Evolutionary conservation across 2,797 vertebrate genomes (phyloP).

Genomic region (Masticophis lateralis): DNA sequence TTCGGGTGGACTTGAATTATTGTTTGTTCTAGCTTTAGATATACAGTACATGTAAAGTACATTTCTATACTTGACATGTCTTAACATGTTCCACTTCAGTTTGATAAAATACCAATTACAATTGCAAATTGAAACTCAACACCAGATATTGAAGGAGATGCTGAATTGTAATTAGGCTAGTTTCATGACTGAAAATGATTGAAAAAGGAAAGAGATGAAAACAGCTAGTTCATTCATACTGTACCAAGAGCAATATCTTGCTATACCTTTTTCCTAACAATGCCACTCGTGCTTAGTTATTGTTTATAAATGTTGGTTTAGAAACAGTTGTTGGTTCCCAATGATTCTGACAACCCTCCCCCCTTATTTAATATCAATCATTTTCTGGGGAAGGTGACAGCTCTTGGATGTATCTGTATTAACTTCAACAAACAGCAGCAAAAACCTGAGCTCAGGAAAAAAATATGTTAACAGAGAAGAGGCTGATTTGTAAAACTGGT

Average conservation of each 20-base stretch:
- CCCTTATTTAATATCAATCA: neutral
- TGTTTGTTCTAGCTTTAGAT: neutral
- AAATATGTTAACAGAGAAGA: neutral
- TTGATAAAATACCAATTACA: slow-evolving; percentile 9
- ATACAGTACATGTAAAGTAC: neutral
- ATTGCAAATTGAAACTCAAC: slow-evolving; percentile 2
- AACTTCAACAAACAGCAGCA: neutral
- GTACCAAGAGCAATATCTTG: neutral
- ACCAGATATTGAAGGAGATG: neutral
- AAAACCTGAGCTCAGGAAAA: neutral
- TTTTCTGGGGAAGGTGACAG: too few relatives aligned
- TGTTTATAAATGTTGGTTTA: too few relatives aligned
- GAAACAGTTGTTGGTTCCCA: neutral
- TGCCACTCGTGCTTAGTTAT: neutral
- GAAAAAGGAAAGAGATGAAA: rapidly evolving
- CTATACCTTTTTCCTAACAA: neutral
- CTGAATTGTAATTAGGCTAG: neutral
- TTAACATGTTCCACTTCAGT: slow-evolving; percentile 20
- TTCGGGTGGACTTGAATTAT: neutral
- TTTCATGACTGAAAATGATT: neutral
- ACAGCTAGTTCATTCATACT: neutral
- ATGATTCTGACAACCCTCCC: neutral
- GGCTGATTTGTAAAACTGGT: neutral
- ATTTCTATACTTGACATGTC: neutral
- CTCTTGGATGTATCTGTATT: neutral